Evolutionary conservation across 2,113 vertebrate genomes (phyloP).

Genomic region (Fregetta grallaria): DNA sequence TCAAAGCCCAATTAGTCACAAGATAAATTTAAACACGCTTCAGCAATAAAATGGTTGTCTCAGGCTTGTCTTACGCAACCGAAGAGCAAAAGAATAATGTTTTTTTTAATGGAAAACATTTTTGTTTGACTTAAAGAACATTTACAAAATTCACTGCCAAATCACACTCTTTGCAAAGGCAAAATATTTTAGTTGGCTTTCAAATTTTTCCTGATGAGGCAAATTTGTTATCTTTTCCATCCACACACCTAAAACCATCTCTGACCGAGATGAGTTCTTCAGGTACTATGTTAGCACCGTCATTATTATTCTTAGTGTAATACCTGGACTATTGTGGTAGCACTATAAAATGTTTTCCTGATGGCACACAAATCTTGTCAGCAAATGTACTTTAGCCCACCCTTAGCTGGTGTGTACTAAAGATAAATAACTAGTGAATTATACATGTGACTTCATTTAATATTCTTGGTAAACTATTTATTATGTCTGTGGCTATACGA

Average conservation of each 20-base stretch:
- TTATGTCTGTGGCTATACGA: conserved; percentile 29
- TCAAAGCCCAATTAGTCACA: conserved; percentile 43
- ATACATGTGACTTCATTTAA: conserved; percentile 22
- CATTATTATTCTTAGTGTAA: not conserved
- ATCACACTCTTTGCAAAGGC: conserved; percentile 25
- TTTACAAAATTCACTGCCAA: conserved; percentile 56
- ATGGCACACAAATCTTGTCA: conserved; percentile 38
- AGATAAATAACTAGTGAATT: conserved; percentile 43
- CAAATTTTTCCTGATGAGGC: conserved; percentile 15
- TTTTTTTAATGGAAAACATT: conserved; percentile 42
- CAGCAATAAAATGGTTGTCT: conserved; percentile 25
- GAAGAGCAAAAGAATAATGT: not conserved
- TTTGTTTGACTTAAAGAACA: conserved; percentile 57
- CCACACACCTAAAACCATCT: not conserved
- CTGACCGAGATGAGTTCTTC: not conserved
- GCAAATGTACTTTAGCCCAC: conserved; percentile 11
- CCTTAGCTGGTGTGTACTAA: conserved; percentile 5
- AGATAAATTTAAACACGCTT: conserved; percentile 57
- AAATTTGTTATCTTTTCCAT: conserved; percentile 47
- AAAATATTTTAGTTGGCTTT: conserved; percentile 70
- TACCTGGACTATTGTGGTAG: not conserved
- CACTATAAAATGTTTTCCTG: conserved; percentile 35
- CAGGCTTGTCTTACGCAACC: conserved; percentile 15
- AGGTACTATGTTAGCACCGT: not conserved
- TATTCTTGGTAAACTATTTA: conserved; percentile 41